Evolutionary conservation across 2,113 vertebrate species (phyloP).

Genomic region (Orthonyx spaldingii): DNA sequence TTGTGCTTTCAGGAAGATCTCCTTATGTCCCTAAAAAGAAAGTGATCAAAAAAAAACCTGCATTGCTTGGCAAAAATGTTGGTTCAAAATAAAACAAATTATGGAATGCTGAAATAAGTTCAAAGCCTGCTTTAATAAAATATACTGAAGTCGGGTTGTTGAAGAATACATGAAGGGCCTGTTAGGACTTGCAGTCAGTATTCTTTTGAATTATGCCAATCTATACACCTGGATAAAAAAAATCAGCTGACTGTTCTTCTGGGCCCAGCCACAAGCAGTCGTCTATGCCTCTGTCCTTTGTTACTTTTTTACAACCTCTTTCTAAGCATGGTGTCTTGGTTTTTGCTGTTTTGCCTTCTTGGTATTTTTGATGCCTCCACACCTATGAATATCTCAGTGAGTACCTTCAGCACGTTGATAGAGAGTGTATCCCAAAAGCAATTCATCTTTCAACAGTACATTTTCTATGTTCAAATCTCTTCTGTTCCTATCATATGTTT

Average conservation of each 20-base stretch:
- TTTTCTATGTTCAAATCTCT: not conserved
- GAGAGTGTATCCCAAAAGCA: not conserved
- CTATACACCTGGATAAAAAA: not conserved
- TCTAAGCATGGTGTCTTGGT: not conserved
- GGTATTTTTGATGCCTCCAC: not conserved
- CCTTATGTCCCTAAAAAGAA: not conserved
- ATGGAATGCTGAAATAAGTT: not conserved
- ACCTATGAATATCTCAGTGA: not conserved
- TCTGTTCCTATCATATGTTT: not conserved
- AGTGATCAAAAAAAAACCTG: not conserved
- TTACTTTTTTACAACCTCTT: fast-evolving
- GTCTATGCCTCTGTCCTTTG: not conserved
- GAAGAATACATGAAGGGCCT: not conserved
- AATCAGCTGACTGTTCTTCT: not conserved
- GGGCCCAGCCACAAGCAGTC: not conserved
- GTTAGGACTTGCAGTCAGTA: not conserved
- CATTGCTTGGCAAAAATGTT: not conserved
- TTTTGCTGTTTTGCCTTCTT: not conserved
- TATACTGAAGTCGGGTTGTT: not conserved
- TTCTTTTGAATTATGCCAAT: not conserved
- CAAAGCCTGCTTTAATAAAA: not conserved
- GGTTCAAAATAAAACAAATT: not conserved
- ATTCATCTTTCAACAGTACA: not conserved
- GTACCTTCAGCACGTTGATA: not conserved
- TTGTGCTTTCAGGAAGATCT: not conserved